Evolutionary conservation across 2,113 vertebrate genomes (phyloP).

Genomic region (Thamnophis sirtalis): DNA sequence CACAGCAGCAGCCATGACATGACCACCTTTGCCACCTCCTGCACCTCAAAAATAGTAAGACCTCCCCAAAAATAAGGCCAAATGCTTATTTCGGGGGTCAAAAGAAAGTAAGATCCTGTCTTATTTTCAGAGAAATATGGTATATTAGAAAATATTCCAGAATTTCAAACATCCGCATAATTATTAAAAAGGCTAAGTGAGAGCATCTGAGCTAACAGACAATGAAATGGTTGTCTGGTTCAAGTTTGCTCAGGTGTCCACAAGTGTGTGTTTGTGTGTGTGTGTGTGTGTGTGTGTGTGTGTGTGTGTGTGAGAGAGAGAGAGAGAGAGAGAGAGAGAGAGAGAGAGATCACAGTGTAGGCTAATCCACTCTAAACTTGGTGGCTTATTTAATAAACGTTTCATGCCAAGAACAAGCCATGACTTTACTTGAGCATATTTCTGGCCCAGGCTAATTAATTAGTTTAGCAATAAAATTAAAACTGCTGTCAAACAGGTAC

Average conservation of each 20-base stretch:
- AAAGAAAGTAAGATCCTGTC: too few species aligned
- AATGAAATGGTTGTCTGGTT: not conserved
- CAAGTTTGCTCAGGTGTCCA: not conserved
- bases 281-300: not conserved
- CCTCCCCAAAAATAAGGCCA: too few species aligned
- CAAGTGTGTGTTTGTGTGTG: not conserved
- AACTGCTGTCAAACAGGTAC: not conserved
- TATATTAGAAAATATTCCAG: not conserved
- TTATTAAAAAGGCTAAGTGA: not conserved
- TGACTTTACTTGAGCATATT: not conserved
- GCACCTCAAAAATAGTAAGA: too few species aligned
- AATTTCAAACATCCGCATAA: not conserved
- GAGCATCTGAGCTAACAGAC: not conserved
- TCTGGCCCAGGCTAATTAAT: not conserved
- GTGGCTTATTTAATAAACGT: not conserved
- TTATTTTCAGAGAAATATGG: too few species aligned
- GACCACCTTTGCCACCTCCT: too few species aligned
- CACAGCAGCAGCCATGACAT: too few species aligned
- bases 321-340: too few species aligned
- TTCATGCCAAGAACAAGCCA: not conserved
- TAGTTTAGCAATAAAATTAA: not conserved
- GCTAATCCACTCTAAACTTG: not conserved
- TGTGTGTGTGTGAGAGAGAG: too few species aligned
- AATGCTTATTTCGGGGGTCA: too few species aligned
- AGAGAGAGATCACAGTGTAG: not conserved